phyloP scores from a whole-genome alignment of 1,140 invertebrate genomes.

The Cotesia vestalis region DNA sequence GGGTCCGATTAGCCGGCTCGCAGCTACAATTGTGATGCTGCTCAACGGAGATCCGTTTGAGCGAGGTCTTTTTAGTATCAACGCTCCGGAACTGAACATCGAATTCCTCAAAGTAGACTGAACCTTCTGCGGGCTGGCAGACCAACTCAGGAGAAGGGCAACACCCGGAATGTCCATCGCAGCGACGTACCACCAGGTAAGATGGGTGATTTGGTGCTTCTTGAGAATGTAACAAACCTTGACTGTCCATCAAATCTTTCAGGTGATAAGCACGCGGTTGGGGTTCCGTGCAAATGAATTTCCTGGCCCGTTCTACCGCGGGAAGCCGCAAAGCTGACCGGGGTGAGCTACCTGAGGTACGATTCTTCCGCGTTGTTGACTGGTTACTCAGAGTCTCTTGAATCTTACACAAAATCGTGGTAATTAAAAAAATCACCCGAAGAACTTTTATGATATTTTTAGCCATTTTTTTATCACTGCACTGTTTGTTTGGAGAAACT shows the following conservation, averaged over 20 bases:
- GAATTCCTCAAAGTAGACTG: conserved; percentile 46
- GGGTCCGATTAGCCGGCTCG: conserved; percentile 27
- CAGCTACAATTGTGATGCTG: conserved; percentile 50
- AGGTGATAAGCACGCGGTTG: conserved; percentile 49
- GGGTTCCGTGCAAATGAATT: conserved; percentile 40
- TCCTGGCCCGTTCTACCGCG: background rate
- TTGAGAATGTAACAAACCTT: conserved; percentile 16
- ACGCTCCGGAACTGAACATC: conserved; percentile 44
- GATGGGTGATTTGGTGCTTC: conserved; percentile 42
- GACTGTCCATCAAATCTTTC: conserved; percentile 43
- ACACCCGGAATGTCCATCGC: conserved; percentile 51
- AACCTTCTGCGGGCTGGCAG: conserved; percentile 39
- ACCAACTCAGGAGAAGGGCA: conserved; percentile 40
- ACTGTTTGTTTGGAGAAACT: background rate
- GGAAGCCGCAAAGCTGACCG: background rate
- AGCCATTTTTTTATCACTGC: too few relatives aligned
- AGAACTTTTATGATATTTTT: too few relatives aligned
- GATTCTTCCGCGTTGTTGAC: background rate
- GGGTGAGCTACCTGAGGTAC: background rate
- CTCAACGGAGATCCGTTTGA: conserved; percentile 46
- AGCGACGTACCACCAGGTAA: conserved; percentile 49
- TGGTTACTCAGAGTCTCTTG: background rate
- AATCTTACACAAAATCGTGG: background rate
- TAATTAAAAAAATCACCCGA: background rate
- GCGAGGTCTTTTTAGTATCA: conserved; percentile 35